These are phyloP conservation scores for Ennomos quercinarius DNA, from an alignment of 2,888 invertebrate genomes.

Conservation along the genomic window DNA sequence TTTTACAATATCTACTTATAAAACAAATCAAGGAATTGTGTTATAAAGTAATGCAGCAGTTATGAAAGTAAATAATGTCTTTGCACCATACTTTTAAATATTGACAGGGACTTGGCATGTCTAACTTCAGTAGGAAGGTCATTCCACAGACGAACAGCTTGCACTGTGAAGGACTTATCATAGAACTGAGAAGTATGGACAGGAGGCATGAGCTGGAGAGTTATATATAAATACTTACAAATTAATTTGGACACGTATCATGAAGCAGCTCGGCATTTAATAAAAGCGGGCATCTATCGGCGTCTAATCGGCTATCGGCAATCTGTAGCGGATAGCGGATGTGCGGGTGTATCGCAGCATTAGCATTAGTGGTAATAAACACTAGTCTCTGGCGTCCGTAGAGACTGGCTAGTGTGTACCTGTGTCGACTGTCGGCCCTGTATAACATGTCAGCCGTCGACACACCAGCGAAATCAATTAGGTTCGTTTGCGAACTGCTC, in stretches of 20 bases:
- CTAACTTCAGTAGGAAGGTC: too few species aligned
- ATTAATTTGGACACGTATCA: conserved; percentile 15
- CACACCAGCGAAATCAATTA: conserved; percentile 78
- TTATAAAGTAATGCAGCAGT: too few species aligned
- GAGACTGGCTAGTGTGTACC: neutral
- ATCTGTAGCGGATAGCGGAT: conserved; percentile 39
- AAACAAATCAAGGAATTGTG: too few species aligned
- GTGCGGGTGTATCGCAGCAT: conserved; percentile 42
- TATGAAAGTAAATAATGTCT: too few species aligned
- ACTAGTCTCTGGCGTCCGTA: conserved; percentile 45
- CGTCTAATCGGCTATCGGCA: conserved; percentile 15
- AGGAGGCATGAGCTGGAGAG: too few species aligned
- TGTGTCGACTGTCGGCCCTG: conserved; percentile 34
- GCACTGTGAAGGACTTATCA: too few species aligned
- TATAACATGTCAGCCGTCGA: conserved; percentile 55
- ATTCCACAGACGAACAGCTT: too few species aligned
- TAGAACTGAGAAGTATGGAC: too few species aligned
- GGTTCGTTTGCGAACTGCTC: conserved; percentile 79
- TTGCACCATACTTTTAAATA: too few species aligned
- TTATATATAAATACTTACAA: too few species aligned
- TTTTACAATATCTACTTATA: too few species aligned
- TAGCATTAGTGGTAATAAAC: conserved; percentile 60
- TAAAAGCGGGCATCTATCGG: conserved; percentile 13
- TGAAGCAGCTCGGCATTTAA: conserved; percentile 15
- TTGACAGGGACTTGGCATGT: too few species aligned